Evolutionary conservation across 2,797 vertebrate species (phyloP).

Genomic region (Cyprinella venusta): DNA sequence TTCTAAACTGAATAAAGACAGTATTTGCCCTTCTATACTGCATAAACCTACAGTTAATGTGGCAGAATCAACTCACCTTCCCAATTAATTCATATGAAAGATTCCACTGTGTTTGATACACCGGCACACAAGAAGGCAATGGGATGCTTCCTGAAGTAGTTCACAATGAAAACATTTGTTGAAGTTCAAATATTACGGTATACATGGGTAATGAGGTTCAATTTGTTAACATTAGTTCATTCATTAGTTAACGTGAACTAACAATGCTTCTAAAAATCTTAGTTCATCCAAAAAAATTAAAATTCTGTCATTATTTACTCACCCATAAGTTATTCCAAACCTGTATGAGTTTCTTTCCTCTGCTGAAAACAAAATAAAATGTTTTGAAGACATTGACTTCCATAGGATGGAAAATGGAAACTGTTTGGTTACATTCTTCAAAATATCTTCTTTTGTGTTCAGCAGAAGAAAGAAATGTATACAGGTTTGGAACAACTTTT

Average conservation of each 20-base stretch:
- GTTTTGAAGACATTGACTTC: too few relatives aligned
- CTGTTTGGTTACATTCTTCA: too few relatives aligned
- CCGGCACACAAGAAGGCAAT: conserved; percentile 66
- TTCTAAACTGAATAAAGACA: neutral
- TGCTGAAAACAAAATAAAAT: too few relatives aligned
- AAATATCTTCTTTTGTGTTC: too few relatives aligned
- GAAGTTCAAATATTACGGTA: neutral
- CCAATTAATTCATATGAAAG: conserved; percentile 69
- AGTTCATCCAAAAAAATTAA: too few relatives aligned
- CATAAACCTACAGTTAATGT: neutral
- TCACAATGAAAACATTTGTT: neutral
- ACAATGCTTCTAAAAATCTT: neutral
- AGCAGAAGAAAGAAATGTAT: too few relatives aligned
- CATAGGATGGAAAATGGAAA: too few relatives aligned
- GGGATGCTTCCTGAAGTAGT: conserved; percentile 66
- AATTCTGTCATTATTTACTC: too few relatives aligned
- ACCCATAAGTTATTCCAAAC: too few relatives aligned
- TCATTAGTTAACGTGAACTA: neutral
- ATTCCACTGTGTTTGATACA: conserved; percentile 69
- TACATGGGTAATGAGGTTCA: neutral
- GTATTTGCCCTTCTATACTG: neutral
- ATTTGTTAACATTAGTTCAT: neutral
- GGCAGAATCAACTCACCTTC: conserved; percentile 65
- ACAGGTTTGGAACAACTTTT: too few relatives aligned
- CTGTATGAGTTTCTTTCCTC: too few relatives aligned